Percentiles rank a stretch among this genome's conserved stretches.
phyloP scores from a whole-genome alignment of 1,140 invertebrate species.

The Achatina immaculata region DNA sequence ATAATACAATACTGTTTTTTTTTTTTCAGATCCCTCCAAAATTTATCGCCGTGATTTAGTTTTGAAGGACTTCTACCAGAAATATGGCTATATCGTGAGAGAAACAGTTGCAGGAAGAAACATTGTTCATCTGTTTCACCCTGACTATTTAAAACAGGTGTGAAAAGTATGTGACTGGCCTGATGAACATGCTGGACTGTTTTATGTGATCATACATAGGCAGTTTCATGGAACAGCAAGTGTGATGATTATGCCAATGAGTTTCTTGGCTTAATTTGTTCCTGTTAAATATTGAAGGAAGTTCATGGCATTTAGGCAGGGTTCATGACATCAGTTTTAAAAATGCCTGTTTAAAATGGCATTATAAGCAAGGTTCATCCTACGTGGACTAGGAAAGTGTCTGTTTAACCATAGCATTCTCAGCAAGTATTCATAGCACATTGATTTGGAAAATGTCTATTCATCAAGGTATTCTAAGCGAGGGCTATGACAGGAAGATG shows the following conservation, averaged over 20 bases:
- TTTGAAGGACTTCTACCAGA: constrained; percentile 55
- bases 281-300: neutral
- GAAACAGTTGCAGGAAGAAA: constrained; percentile 62
- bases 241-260: neutral
- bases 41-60: constrained; percentile 55
- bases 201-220: neutral
- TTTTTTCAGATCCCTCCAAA: constrained; percentile 6
- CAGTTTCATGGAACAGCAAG: neutral
- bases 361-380: too few species aligned
- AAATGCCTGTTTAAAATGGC: too few species aligned
- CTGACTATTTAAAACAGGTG: constrained; percentile 50
- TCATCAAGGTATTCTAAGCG: too few species aligned
- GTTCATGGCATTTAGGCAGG: too few species aligned
- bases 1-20: too few species aligned
- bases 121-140: constrained; percentile 72
- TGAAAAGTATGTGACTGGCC: neutral
- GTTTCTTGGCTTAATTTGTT: neutral
- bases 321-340: too few species aligned
- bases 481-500: too few species aligned
- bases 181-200: neutral
- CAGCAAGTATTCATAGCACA: too few species aligned
- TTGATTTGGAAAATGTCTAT: too few species aligned
- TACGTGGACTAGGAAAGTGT: too few species aligned
- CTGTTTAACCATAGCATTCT: too few species aligned
- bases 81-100: constrained; percentile 69